Percentiles rank a stretch among this genome's conserved stretches.
Conservation (phyloP, 2,113 vertebrate species). For the Oryzias melastigma region DNA sequence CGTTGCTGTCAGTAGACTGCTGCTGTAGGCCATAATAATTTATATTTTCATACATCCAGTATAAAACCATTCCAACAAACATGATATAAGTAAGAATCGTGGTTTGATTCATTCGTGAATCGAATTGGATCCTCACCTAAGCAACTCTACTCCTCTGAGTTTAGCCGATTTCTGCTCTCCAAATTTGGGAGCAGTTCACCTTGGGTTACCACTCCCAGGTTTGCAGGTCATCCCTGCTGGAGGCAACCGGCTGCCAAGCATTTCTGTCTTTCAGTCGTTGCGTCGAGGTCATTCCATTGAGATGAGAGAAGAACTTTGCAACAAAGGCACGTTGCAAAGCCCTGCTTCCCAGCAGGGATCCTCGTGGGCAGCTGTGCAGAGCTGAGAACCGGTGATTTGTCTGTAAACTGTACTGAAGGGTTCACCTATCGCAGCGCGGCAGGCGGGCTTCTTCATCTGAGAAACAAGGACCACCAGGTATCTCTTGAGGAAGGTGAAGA, state of each 20-base stretch:
- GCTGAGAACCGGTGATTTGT: constrained; percentile 39
- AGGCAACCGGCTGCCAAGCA: not conserved
- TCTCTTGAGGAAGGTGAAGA: constrained; percentile 5
- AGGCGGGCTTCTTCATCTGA: constrained; percentile 17
- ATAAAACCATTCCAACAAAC: no score
- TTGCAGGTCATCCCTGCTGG: constrained; percentile 30
- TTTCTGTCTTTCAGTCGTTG: constrained; percentile 7
- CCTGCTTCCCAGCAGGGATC: constrained; percentile 31
- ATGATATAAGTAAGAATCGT: no score
- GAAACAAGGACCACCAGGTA: constrained; percentile 16
- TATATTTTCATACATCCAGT: no score
- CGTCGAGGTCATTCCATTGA: not conserved
- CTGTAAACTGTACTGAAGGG: constrained; percentile 16
- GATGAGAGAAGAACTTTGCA: constrained; percentile 9
- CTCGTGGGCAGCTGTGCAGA: constrained; percentile 22
- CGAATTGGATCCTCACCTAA: no score
- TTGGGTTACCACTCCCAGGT: constrained; percentile 10
- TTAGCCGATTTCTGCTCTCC: constrained; percentile 2
- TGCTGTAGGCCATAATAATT: no score
- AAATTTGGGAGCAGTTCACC: constrained; percentile 30
- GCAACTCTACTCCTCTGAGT: no score
- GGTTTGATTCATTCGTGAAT: no score
- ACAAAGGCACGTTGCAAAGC: constrained; percentile 16
- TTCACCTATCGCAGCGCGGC: constrained; percentile 43
- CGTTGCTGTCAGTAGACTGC: no score